A percentile compares a stretch with the other conserved stretches of the same genome.
These are phyloP conservation scores for Alectoris magna DNA, from an alignment of 2,797 vertebrate species.

Conservation along the genomic window DNA sequence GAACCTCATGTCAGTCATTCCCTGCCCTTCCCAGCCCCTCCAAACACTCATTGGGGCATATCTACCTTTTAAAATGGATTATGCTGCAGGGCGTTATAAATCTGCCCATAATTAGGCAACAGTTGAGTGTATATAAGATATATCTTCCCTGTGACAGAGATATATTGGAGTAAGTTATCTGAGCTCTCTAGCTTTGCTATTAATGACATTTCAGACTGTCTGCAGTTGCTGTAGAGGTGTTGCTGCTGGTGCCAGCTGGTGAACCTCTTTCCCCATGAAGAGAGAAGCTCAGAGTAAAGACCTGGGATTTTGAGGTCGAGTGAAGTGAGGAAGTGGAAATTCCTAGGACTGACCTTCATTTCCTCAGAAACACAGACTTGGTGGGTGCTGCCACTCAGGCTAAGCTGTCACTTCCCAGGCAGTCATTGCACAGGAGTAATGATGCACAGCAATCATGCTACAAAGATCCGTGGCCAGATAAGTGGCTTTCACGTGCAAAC, in stretches of 20 bases:
- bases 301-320: background rate
- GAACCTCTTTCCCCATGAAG: background rate
- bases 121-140: background rate
- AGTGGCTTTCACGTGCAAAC: background rate
- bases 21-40: background rate
- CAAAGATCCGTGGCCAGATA: background rate
- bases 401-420: background rate
- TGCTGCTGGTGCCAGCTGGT: background rate
- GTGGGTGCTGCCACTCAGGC: background rate
- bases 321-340: background rate
- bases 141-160: background rate
- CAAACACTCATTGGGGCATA: background rate
- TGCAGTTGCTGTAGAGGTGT: background rate
- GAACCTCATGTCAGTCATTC: background rate
- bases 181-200: background rate
- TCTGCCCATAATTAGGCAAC: background rate
- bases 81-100: background rate
- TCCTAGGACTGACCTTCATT: background rate
- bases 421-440: background rate
- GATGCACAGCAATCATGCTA: background rate
- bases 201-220: background rate
- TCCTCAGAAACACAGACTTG: rapidly evolving
- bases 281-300: background rate
- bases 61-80: background rate
- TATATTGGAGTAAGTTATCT: background rate